Conservation (phyloP, 2,113 vertebrate species). For the Sceloporus tristichus region DNA sequence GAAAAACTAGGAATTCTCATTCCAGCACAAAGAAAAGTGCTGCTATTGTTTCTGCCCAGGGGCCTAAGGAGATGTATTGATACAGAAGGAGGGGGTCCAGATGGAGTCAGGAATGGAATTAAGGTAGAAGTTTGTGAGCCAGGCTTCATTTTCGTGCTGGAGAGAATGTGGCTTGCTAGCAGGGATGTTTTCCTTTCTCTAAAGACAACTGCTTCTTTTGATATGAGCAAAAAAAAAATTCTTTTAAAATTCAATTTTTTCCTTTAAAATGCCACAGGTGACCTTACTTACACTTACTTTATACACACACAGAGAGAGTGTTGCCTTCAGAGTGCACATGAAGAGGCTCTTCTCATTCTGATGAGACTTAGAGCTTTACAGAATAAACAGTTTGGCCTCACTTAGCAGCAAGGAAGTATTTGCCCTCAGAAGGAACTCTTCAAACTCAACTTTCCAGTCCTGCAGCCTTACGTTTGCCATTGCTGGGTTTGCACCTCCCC, state of each 20-base stretch:
- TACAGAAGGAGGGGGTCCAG: background rate
- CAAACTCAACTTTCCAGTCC: background rate
- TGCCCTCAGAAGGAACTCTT: fast-evolving
- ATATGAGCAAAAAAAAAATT: background rate
- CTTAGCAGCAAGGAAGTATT: background rate
- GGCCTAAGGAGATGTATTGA: background rate
- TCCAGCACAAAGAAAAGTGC: fast-evolving
- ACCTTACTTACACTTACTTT: background rate
- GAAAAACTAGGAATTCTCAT: background rate
- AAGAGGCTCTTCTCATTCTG: background rate
- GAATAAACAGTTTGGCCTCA: constrained; percentile 15
- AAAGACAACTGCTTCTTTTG: background rate
- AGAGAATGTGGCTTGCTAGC: background rate
- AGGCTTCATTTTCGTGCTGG: background rate
- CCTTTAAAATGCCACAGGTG: background rate
- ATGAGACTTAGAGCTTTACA: background rate
- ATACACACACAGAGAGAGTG: too few relatives aligned
- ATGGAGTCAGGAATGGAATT: background rate
- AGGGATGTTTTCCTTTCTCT: background rate
- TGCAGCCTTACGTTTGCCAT: background rate
- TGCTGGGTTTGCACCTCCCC: background rate
- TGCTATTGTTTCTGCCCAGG: background rate
- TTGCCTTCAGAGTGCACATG: background rate
- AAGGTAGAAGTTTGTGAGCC: background rate
- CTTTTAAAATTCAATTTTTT: background rate